Base-by-base conservation (phyloP, 2,888 invertebrate genomes). In the Andrena fulva region DNA sequence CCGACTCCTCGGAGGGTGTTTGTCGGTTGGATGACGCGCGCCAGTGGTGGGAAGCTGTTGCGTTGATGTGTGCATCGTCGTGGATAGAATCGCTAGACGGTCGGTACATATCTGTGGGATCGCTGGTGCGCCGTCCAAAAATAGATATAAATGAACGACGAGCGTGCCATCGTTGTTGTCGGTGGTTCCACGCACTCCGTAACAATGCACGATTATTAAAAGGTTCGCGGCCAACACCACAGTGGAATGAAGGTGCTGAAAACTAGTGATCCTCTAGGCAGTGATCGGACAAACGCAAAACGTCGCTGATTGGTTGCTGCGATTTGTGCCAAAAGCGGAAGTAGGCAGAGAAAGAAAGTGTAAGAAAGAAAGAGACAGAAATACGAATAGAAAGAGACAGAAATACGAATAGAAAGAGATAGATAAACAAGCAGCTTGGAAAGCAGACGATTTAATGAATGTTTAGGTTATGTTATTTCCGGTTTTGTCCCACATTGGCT, bases 201-300 rank as follows among this genome's bases (percentile, higher is more conserved):
- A 81, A 80, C 76, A 79, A 89, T 87, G 89, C 71, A 29, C 69
- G 64, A 85, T 83, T 84, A 83, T 80, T 85, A 72, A 85, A 80
- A 77, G 62, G 52, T 71, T 79, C 48, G 60, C 67, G 76, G 42
- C 27, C 62, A 66, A 62, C 71, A 56, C 24, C 48, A 27, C 35
- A 42, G 31, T 63, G 82, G 88, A 86, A 93, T 93, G 93, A 93
- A 93, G 84, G 91, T 91, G 84, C 91, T 92, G 50, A 95, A n/a
- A n/a, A n/a, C n/a, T n/a, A n/a, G n/a, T n/a, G n/a, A n/a, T n/a
- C n/a, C n/a, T n/a, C n/a, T n/a, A n/a, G n/a, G n/a, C n/a, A n/a
- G n/a, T n/a, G n/a, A n/a, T n/a, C n/a, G n/a, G n/a, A n/a, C n/a
- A n/a, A n/a, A n/a, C n/a, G n/a, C n/a, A n/a, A n/a, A n/a, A n/a